Percentiles rank a stretch among this genome's conserved stretches.
Conservation (phyloP, 2,888 invertebrate species). For the Aphidius colemani region DNA sequence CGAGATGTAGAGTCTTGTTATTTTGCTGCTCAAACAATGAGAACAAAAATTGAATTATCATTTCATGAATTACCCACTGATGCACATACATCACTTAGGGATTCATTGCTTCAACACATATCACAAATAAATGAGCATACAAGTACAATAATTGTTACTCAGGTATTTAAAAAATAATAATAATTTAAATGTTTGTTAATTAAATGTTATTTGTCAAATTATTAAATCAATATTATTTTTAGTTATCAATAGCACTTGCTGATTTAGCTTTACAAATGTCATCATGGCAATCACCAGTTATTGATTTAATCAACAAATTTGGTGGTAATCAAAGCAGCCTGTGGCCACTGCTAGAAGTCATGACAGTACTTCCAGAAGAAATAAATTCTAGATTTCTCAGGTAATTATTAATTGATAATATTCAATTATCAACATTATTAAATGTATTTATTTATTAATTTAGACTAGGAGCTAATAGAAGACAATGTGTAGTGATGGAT, state of each 20-base stretch:
- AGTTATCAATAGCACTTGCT: conserved; percentile 86
- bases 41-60: conserved; percentile 89
- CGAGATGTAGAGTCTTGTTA: conserved; percentile 91
- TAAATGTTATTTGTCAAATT: too few species aligned
- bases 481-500: conserved; percentile 82
- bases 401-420: conserved; percentile 27
- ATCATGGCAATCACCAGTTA: conserved; percentile 86
- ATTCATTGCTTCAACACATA: conserved; percentile 88
- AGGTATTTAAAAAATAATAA: conserved; percentile 57
- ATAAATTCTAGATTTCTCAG: conserved; percentile 79
- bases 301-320: conserved; percentile 81
- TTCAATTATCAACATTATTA: not conserved
- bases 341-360: conserved; percentile 86
- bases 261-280: conserved; percentile 94
- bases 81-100: conserved; percentile 82
- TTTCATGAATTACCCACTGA: conserved; percentile 89
- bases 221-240: conserved; percentile 50
- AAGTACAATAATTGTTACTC: conserved; percentile 84
- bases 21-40: conserved; percentile 98
- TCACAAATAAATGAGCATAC: conserved; percentile 79
- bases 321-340: conserved; percentile 68
- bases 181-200: too few species aligned
- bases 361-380: conserved; percentile 96
- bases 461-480: conserved; percentile 85
- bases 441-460: conserved; percentile 11